Evolutionary conservation across 2,888 invertebrate genomes (phyloP).

Genomic region (Cephonodes hylas): DNA sequence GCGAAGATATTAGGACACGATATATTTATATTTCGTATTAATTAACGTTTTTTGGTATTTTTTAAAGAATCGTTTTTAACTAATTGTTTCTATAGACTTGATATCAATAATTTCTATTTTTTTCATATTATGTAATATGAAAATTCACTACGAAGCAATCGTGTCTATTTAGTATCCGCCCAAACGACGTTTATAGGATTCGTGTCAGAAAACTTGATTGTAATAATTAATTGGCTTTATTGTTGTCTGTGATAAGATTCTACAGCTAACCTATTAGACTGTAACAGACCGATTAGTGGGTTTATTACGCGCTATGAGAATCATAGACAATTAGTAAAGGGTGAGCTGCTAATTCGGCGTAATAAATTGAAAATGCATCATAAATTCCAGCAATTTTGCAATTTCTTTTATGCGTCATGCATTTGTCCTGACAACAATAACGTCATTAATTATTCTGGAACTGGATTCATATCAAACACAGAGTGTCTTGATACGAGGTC

Average conservation of each 20-base stretch:
- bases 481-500: neutral
- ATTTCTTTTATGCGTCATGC: neutral
- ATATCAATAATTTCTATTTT: neutral
- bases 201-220: neutral
- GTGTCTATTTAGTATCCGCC: slow-evolving; percentile 11
- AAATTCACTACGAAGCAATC: neutral
- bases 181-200: neutral
- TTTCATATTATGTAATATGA: neutral
- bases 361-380: neutral
- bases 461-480: slow-evolving; percentile 1
- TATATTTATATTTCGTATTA: neutral
- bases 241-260: no score
- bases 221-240: neutral
- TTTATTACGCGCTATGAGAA: neutral
- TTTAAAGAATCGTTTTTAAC: neutral
- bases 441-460: neutral
- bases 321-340: neutral
- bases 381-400: neutral
- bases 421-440: neutral
- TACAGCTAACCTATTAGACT: neutral
- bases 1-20: neutral
- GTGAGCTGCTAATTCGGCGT: neutral
- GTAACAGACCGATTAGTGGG: neutral
- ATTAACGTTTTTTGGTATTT: neutral
- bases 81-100: neutral